These are phyloP conservation scores for Rhopalosiphum padi DNA, from an alignment of 1,140 invertebrate genomes.

Conservation along the genomic window DNA sequence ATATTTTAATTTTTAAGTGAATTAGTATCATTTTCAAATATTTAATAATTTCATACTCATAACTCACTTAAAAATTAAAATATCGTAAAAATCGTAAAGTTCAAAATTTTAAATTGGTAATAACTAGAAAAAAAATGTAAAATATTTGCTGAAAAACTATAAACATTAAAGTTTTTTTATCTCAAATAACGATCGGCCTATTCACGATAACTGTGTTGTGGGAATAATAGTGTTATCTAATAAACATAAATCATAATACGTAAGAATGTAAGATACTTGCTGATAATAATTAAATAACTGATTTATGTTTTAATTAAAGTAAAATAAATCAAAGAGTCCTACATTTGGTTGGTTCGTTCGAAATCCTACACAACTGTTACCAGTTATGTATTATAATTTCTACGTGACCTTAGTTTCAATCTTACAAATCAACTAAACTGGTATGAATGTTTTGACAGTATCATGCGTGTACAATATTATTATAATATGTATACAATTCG, in stretches of 20 bases:
- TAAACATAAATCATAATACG: neutral
- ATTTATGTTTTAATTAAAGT: neutral
- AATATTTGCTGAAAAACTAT: neutral
- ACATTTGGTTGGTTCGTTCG: neutral
- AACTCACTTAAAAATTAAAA: too few species aligned
- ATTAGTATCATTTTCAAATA: too few species aligned
- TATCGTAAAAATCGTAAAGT: too few species aligned
- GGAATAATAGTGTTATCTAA: neutral
- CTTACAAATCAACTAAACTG: slow-evolving; percentile 9
- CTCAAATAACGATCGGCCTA: neutral
- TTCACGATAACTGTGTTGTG: neutral
- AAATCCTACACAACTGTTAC: neutral
- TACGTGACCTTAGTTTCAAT: slow-evolving; percentile 14
- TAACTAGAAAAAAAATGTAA: neutral
- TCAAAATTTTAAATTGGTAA: neutral
- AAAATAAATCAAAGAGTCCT: neutral
- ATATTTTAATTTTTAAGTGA: too few species aligned
- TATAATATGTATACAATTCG: slow-evolving; percentile 12
- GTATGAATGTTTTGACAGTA: slow-evolving; percentile 43
- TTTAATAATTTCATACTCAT: too few species aligned
- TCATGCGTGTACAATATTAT: neutral
- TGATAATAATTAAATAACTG: neutral
- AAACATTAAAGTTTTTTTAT: neutral
- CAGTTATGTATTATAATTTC: slow-evolving; percentile 13
- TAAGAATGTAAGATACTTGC: neutral